Base-by-base conservation (phyloP, 2,113 vertebrate genomes). In the Uria lomvia region DNA sequence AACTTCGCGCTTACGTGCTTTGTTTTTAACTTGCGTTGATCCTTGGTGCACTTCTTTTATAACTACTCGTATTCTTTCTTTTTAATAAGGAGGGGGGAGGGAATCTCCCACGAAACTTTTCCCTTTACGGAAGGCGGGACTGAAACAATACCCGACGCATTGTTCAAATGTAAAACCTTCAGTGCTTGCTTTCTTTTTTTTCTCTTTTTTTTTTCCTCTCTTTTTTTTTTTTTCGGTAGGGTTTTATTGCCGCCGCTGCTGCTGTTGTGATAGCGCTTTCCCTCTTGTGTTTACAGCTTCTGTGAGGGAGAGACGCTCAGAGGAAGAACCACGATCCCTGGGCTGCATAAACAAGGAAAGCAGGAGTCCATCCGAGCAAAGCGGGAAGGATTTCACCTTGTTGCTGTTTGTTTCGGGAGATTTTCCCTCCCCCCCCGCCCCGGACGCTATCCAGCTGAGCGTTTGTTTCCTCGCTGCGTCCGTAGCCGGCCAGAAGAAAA, bases 221-320 rank as follows among this genome's bases (percentile, higher is more conserved):
- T 47, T 22, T 67, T 24, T 26, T 72, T 71, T 70, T 50, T 23
- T 30, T 38, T 8, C 6, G 2, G 75, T 49, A 53, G 9, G 63
- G 56, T 91, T 94, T 92, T 87, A 85, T 85, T 82, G 92, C 90
- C 50, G 84, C 91, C 59, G 72, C 88, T 21, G 94, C 92, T 27
- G 96, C 93, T 74, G 92, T 75, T 75, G 88, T 60, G 91, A 86
- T 75, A 74, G 78, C 67, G 77, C 88, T 81, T 95, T 79, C 43
- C 70, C 96, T 55, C 88, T 84, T 82, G 87, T 95, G 95, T 97
- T 97, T 96, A 95, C 96, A 97, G 97, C 92, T 56, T 34, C 88
- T 91, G 89, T 66, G 26, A 89, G 95, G 65, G 55, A 92, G 95
- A 88, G 93, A 73, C 75, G 79, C 93, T 83, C 91, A 14, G 73